These are phyloP conservation scores for Nezara viridula DNA, from an alignment of 2,888 invertebrate genomes.

Conservation along the genomic window DNA sequence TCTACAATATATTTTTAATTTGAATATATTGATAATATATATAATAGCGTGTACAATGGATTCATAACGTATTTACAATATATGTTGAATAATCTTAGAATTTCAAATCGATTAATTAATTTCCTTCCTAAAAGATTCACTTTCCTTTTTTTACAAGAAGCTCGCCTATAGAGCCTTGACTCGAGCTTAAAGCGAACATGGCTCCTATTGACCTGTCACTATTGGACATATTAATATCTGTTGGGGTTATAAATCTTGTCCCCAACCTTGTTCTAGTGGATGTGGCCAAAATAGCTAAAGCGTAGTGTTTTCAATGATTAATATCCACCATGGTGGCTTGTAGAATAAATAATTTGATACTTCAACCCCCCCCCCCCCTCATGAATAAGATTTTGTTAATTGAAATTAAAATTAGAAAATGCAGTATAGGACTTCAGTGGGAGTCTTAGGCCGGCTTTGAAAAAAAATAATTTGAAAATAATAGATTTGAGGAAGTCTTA, in stretches of 20 bases:
- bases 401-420: neutral
- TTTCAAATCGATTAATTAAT: neutral
- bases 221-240: conserved; percentile 31
- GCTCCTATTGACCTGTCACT: conserved; percentile 24
- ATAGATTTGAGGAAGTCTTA: too few species aligned
- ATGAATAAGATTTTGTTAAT: neutral
- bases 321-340: neutral
- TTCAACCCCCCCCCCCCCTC: neutral
- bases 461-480: too few species aligned
- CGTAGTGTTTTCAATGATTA: conserved; percentile 1
- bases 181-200: neutral
- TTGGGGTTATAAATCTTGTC: conserved; percentile 22
- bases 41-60: too few species aligned
- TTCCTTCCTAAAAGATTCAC: neutral
- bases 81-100: neutral
- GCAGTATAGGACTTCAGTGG: too few species aligned
- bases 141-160: neutral
- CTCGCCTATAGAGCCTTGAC: neutral
- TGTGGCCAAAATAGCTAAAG: conserved; percentile 21
- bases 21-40: neutral
- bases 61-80: neutral
- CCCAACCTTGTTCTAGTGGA: neutral
- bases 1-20: too few species aligned
- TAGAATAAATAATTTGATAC: neutral
- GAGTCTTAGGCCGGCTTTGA: too few species aligned